Evolutionary conservation across 2,113 vertebrate species (phyloP).

Genomic region (Rhinolophus ferrumequinum): DNA sequence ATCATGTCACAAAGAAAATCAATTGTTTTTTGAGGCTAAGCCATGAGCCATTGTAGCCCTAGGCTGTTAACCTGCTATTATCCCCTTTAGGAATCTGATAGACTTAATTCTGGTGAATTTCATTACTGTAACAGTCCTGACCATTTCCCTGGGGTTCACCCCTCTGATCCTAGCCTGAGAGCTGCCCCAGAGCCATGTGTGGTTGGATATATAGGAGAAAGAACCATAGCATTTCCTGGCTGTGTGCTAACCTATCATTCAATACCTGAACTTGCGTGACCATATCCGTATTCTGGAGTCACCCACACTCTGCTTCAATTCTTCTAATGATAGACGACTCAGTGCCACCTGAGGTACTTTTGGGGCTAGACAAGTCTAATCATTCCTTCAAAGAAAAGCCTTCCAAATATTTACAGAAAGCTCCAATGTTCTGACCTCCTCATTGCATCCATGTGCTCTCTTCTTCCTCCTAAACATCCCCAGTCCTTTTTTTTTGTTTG

Average conservation of each 20-base stretch:
- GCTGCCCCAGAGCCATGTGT: neutral
- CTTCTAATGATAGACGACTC: neutral
- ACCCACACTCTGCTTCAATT: neutral
- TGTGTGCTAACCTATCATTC: neutral
- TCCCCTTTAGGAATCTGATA: neutral
- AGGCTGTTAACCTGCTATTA: neutral
- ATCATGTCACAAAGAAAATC: neutral
- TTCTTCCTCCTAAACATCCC: neutral
- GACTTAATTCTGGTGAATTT: neutral
- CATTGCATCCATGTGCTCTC: accelerated
- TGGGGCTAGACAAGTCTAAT: neutral
- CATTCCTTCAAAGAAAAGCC: neutral
- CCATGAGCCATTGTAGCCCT: neutral
- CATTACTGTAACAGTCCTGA: neutral
- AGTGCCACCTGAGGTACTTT: neutral
- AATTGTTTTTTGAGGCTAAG: neutral
- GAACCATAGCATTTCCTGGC: neutral
- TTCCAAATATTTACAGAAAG: neutral
- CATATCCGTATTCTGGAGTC: neutral
- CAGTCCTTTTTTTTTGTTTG: neutral
- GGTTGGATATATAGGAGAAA: neutral
- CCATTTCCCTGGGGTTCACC: neutral
- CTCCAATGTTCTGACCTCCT: neutral
- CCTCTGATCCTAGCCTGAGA: neutral
- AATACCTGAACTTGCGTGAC: neutral